Percentiles rank a stretch among this genome's conserved stretches.
Conservation (phyloP, 2,797 vertebrate genomes). For the Scolopax rusticola region DNA sequence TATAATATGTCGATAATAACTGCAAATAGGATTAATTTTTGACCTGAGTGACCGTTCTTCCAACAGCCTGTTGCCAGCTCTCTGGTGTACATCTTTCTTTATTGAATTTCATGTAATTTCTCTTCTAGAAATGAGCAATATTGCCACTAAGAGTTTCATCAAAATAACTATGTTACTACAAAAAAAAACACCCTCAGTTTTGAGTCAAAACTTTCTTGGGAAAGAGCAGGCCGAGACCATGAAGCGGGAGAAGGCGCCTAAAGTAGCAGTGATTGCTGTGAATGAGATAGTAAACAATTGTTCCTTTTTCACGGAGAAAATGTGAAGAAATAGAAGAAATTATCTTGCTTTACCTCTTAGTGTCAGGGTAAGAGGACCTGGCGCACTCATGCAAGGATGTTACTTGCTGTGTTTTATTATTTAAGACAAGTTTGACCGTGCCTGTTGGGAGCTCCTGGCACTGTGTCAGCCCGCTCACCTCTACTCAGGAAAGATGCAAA, state of each 20-base stretch:
- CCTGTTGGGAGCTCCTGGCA: neutral
- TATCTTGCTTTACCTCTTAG: neutral
- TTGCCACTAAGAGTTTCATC: neutral
- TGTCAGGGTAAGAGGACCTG: neutral
- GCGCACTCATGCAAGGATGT: neutral
- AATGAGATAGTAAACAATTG: neutral
- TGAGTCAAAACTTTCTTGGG: neutral
- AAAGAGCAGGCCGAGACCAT: neutral
- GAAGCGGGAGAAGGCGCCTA: neutral
- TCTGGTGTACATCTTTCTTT: neutral
- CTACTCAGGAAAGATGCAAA: constrained; percentile 25
- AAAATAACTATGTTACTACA: neutral
- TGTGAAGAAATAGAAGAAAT: neutral
- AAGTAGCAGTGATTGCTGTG: neutral
- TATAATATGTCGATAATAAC: neutral
- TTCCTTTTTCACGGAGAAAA: neutral
- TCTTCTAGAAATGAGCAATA: neutral
- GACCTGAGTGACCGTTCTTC: neutral
- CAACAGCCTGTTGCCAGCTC: neutral
- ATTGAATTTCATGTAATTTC: neutral
- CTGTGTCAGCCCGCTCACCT: neutral
- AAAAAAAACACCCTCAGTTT: neutral
- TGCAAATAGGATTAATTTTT: neutral
- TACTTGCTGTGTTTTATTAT: neutral
- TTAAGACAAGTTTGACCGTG: neutral